These are phyloP conservation scores for Neosalanx taihuensis DNA, from an alignment of 2,797 vertebrate species.

Conservation along the genomic window DNA sequence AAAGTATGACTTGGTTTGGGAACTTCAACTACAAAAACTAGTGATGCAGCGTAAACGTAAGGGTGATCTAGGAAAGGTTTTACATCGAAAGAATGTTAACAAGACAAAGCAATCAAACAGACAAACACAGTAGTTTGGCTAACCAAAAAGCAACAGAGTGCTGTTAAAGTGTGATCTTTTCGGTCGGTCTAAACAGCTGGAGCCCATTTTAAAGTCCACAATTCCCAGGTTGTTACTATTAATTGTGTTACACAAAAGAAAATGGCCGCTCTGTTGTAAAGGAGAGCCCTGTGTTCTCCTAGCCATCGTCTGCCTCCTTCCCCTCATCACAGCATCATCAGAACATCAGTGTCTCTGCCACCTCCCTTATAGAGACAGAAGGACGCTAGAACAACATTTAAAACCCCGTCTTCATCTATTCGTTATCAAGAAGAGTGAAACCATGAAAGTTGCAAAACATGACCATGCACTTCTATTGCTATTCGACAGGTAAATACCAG, in stretches of 20 bases:
- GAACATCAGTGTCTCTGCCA: background rate
- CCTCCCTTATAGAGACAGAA: background rate
- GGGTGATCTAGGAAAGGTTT: too few relatives aligned
- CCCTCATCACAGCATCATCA: background rate
- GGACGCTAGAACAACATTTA: background rate
- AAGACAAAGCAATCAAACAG: background rate
- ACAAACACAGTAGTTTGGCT: background rate
- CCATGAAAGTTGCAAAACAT: background rate
- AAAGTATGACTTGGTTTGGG: slow-evolving; percentile 12
- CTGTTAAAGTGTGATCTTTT: background rate
- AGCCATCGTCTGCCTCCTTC: background rate
- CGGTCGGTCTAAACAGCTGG: background rate
- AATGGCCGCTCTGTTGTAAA: slow-evolving; percentile 45
- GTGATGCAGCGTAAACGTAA: background rate
- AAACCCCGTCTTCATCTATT: background rate
- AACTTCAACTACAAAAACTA: background rate
- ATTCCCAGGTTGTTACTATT: slow-evolving; percentile 26
- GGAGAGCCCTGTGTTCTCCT: slow-evolving; percentile 1
- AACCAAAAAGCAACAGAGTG: background rate
- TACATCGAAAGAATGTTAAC: too few relatives aligned
- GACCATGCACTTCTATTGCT: background rate
- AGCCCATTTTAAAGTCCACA: slow-evolving; percentile 28
- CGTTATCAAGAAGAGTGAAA: background rate
- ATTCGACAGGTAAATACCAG: background rate
- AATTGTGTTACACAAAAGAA: slow-evolving; percentile 25